These are phyloP conservation scores for Agapornis canus DNA, from an alignment of 2,797 vertebrate species.

Conservation along the genomic window DNA sequence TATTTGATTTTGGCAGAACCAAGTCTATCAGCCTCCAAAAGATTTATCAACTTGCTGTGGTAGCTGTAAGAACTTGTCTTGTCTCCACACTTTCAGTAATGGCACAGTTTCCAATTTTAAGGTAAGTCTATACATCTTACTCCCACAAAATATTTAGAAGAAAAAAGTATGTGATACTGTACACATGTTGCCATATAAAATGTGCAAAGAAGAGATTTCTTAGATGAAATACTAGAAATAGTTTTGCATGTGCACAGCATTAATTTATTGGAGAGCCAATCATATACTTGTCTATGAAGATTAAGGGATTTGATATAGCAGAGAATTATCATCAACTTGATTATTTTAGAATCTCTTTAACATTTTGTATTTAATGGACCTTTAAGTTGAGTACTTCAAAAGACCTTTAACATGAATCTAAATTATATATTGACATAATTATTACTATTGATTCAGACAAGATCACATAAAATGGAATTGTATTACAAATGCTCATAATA, in stretches of 20 bases:
- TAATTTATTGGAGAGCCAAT: not conserved
- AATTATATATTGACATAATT: not conserved
- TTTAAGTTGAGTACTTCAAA: not conserved
- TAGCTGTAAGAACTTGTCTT: constrained; percentile 91
- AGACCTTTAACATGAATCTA: not conserved
- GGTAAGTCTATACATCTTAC: constrained; percentile 70
- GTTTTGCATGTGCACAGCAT: not conserved
- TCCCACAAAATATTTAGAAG: not conserved
- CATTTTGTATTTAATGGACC: not conserved
- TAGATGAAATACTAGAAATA: not conserved
- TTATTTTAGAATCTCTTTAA: not conserved
- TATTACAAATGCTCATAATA: not conserved
- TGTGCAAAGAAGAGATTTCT: not conserved
- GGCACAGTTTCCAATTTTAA: constrained; percentile 85
- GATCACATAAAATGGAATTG: not conserved
- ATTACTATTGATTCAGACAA: not conserved
- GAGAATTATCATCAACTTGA: not conserved
- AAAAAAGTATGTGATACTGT: not conserved
- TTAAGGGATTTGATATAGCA: not conserved
- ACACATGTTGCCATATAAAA: not conserved
- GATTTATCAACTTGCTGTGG: constrained; percentile 91
- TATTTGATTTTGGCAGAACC: constrained; percentile 81
- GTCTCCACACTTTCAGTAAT: constrained; percentile 86
- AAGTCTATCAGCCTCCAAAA: constrained; percentile 89
- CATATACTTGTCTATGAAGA: not conserved